Evolutionary conservation across 1,140 invertebrate species (phyloP).

Genomic region (Cardiocondyla obscurior): DNA sequence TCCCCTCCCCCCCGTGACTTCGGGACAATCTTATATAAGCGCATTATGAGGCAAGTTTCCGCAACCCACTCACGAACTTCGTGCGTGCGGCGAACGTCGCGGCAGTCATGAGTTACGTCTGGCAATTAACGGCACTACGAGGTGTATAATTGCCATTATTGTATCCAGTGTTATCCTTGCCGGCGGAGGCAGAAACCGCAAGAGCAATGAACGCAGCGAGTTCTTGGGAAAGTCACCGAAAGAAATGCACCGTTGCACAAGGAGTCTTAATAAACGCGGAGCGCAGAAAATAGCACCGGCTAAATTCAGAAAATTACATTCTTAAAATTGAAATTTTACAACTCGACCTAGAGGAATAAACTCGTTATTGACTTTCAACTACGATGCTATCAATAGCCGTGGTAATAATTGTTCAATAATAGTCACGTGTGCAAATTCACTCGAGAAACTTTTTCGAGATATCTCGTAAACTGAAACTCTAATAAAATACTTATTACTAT

Average conservation of each 20-base stretch:
- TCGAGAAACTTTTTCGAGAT: neutral
- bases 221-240: conserved; percentile 26
- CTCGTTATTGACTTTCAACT: neutral
- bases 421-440: neutral
- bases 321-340: neutral
- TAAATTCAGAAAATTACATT: neutral
- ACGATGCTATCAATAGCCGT: neutral
- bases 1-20: neutral
- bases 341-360: neutral
- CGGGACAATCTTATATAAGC: conserved; percentile 46
- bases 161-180: conserved; percentile 61
- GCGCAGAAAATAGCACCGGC: neutral
- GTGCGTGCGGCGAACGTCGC: conserved; percentile 63
- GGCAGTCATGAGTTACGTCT: conserved; percentile 63
- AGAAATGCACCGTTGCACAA: neutral
- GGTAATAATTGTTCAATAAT: neutral
- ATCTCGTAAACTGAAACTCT: neutral
- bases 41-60: conserved; percentile 62
- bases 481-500: neutral
- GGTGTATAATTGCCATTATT: conserved; percentile 69
- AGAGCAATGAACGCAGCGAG: neutral
- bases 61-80: conserved; percentile 52
- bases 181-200: conserved; percentile 37
- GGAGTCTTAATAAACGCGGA: conserved; percentile 21
- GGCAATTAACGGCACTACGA: conserved; percentile 64